These are phyloP conservation scores for Eupristina koningsbergeri DNA, from an alignment of 1,140 invertebrate species.

Conservation along the genomic window DNA sequence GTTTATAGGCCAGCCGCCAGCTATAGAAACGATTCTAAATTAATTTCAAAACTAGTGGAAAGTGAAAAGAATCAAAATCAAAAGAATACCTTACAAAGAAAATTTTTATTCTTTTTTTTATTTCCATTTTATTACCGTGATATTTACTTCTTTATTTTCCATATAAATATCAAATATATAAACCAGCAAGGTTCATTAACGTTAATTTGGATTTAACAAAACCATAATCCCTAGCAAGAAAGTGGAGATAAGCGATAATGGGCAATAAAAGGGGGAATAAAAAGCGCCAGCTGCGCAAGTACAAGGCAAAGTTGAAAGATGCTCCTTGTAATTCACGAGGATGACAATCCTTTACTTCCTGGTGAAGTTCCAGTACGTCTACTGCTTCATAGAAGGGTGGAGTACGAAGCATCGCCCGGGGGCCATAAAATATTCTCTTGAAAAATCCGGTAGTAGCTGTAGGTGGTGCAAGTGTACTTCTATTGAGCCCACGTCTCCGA, in stretches of 20 bases:
- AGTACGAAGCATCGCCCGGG: constrained; percentile 50
- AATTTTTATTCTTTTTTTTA: too few species aligned
- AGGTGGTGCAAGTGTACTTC: constrained; percentile 11
- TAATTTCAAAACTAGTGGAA: too few species aligned
- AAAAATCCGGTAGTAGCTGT: constrained; percentile 37
- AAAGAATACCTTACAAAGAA: too few species aligned
- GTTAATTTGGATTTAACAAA: not conserved
- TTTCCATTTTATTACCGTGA: too few species aligned
- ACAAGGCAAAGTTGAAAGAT: constrained; percentile 19
- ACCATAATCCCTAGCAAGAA: not conserved
- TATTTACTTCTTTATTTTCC: not conserved
- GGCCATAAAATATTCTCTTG: constrained; percentile 56
- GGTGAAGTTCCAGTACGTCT: not conserved
- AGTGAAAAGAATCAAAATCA: too few species aligned
- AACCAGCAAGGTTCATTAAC: not conserved
- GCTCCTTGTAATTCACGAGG: not conserved
- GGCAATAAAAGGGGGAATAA: constrained; percentile 26
- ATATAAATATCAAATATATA: not conserved
- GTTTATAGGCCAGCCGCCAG: too few species aligned
- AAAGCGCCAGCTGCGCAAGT: not conserved
- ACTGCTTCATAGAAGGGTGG: not conserved
- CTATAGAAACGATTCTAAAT: too few species aligned
- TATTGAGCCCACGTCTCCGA: constrained; percentile 15
- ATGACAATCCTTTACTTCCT: constrained; percentile 18
- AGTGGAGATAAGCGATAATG: constrained; percentile 9